phyloP scores from a whole-genome alignment of 2,888 invertebrate genomes.

The Cetonia aurata region DNA sequence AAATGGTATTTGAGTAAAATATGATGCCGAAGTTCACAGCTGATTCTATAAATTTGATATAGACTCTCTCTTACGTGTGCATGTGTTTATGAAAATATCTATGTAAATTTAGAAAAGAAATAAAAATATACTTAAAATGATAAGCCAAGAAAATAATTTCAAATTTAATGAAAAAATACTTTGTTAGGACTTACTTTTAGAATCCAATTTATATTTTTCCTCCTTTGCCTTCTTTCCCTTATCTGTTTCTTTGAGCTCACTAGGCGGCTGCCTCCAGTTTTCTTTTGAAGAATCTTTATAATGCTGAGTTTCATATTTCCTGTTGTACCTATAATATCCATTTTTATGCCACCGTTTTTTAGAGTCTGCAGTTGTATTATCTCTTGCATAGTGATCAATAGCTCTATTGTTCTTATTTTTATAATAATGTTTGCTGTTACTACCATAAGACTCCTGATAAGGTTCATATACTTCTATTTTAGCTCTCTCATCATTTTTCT shows the following conservation, averaged over 20 bases:
- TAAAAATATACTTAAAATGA: no score
- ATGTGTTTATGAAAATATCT: no score
- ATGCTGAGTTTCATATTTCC: constrained; percentile 29
- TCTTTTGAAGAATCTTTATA: constrained; percentile 11
- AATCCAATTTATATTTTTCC: constrained; percentile 9
- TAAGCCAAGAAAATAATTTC: no score
- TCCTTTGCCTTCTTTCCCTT: constrained; percentile 6
- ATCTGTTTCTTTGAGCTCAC: constrained; percentile 1
- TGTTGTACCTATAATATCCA: constrained; percentile 42
- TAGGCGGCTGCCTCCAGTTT: constrained; percentile 38
- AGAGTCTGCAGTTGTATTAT: constrained; percentile 14
- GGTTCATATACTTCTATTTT: not conserved
- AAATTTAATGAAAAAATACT: not conserved
- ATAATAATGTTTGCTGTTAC: constrained; percentile 9
- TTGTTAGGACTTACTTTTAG: constrained; percentile 24
- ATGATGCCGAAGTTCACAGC: no score
- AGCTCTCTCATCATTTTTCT: not conserved
- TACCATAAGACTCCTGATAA: constrained; percentile 4
- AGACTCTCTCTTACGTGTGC: no score
- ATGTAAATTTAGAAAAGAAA: no score
- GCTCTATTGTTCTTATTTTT: constrained; percentile 55
- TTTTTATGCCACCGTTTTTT: constrained; percentile 45
- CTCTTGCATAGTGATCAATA: constrained; percentile 48
- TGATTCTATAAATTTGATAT: no score
- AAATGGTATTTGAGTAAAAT: no score